Evolutionary conservation across 2,797 vertebrate genomes (phyloP), one percentile per base, ranked within the genome.

Genomic region (Mormyrops boulengeri): DNA sequence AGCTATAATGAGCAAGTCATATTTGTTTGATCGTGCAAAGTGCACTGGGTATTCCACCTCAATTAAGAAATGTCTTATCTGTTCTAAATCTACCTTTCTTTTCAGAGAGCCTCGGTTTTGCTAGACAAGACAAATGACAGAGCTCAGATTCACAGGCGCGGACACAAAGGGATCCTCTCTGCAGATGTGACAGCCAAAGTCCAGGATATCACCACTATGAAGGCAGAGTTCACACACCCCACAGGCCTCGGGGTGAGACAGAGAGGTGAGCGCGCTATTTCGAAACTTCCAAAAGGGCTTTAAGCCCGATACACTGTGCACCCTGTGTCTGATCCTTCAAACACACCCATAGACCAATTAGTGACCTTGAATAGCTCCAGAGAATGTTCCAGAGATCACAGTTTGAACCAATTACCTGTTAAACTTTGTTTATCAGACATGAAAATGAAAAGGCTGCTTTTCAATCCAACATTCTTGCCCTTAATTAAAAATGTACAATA

Each of bases 121-220:
- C 52, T 93, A 1, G 93, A 94, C 90, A 73, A 49, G 0, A 87
- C 91, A 44, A 47, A 88, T 69, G 88, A 90, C 0, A 90, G 73
- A 89, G 30, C 17, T 2, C 44, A 91, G 11, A 91, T 91, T 88
- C 92, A 91, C 84, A 94, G 66, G 90, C 22, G 49, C 41, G 95
- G 94, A 38, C 94, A 95, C 90, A 90, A 2, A 50, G 95, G 93
- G 11, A 91, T 96, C 38, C 87, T 96, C 52, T 93, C 93, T 0
- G 30, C 90, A 88, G 92, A 95, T 69, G 47, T 30, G 14, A 52
- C 90, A 2, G 90, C 93, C 3, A 93, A 93, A 90, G 91, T 95
- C 90, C 93, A 95, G 88, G 90, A 85, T 0, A 26, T 92, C n/a
- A 96, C 91, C 86, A 94, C 94, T 0, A 22, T 89, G 9, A 93